A percentile compares a stretch with the other conserved stretches of the same genome.
Evolutionary conservation across 2,888 invertebrate species (phyloP).

Genomic region (Cyrtodaria siliqua): DNA sequence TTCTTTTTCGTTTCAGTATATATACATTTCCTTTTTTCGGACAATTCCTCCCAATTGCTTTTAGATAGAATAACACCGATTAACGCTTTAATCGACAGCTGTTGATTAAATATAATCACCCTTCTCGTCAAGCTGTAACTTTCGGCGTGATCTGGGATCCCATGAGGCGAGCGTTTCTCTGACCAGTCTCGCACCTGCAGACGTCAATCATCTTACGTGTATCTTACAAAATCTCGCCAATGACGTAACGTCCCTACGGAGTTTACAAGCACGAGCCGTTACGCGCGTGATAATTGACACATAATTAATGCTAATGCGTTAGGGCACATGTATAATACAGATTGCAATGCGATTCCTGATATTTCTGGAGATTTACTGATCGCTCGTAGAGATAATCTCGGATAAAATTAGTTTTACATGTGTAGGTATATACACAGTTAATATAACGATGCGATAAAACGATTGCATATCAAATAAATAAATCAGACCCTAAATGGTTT

Average conservation of each 20-base stretch:
- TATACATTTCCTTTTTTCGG: no score
- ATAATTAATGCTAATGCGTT: constrained; percentile 64
- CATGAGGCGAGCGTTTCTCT: background rate
- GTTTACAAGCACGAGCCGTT: constrained; percentile 54
- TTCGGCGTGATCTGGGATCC: background rate
- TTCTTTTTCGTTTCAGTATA: no score
- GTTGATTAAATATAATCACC: background rate
- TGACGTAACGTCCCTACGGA: constrained; percentile 58
- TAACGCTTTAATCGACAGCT: background rate
- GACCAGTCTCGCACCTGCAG: constrained; percentile 53
- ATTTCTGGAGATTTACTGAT: constrained; percentile 55
- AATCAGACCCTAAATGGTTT: constrained; percentile 6
- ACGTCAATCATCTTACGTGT: constrained; percentile 44
- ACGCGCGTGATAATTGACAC: constrained; percentile 62
- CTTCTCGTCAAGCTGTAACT: background rate
- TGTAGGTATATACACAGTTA: constrained; percentile 49
- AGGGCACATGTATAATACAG: constrained; percentile 27
- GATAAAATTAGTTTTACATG: constrained; percentile 59
- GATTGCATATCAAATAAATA: constrained; percentile 11
- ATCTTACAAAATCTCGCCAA: constrained; percentile 7
- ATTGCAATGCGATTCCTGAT: constrained; percentile 30
- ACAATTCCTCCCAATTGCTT: no score
- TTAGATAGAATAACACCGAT: no score
- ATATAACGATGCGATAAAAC: constrained; percentile 40
- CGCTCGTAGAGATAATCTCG: constrained; percentile 34